Percentiles rank a stretch among this genome's conserved stretches.
These are phyloP conservation scores for Tipula confusa DNA, from an alignment of 2,888 invertebrate genomes.

Conservation along the genomic window DNA sequence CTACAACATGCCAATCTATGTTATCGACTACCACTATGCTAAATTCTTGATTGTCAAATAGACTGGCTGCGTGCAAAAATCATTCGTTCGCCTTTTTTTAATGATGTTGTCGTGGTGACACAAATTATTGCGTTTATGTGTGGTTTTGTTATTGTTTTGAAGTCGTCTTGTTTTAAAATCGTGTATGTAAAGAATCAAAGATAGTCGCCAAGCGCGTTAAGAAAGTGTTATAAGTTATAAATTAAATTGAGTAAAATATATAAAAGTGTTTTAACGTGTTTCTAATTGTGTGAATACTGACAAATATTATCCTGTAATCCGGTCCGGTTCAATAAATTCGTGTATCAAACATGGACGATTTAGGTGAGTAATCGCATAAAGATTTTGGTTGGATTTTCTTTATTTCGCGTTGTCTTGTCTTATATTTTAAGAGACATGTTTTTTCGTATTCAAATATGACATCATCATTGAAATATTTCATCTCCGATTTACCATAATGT, in stretches of 20 bases:
- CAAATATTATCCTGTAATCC: background rate
- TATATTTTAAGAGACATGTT: background rate
- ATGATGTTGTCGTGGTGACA: slow-evolving; percentile 25
- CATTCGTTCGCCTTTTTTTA: background rate
- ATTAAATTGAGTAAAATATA: background rate
- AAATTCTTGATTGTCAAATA: background rate
- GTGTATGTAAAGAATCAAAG: no score
- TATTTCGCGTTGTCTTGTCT: background rate
- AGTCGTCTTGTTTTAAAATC: background rate
- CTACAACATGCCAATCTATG: background rate
- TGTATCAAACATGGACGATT: background rate
- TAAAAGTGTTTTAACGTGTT: background rate
- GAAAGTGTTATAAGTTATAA: background rate
- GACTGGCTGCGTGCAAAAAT: background rate
- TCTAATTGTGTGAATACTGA: background rate
- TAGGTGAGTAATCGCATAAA: background rate
- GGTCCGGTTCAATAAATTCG: background rate
- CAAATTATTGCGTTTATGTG: background rate
- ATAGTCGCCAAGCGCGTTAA: background rate
- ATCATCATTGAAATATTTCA: background rate
- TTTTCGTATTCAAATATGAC: background rate
- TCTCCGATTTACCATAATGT: background rate
- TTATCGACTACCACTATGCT: background rate
- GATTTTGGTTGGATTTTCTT: background rate
- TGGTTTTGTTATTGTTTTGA: slow-evolving; percentile 20